Evolutionary conservation across 2,797 vertebrate species (phyloP).

Genomic region (Somateria mollissima): DNA sequence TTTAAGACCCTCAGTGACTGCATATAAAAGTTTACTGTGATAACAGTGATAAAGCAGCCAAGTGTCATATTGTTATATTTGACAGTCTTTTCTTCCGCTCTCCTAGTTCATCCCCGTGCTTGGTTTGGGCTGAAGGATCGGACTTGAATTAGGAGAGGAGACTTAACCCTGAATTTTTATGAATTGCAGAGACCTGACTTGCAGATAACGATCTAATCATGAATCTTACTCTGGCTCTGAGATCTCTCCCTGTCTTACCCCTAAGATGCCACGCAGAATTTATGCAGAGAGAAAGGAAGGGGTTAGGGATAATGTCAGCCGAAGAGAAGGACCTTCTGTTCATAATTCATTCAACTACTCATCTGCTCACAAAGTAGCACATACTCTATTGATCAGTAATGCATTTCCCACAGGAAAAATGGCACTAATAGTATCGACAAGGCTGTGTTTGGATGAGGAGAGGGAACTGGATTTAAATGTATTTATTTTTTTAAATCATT

Average conservation of each 20-base stretch:
- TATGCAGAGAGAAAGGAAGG: neutral
- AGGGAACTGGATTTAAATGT: neutral
- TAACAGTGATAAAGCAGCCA: conserved; percentile 36
- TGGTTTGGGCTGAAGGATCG: neutral
- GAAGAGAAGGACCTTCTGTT: neutral
- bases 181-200: neutral
- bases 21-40: conserved; percentile 48
- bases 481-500: neutral
- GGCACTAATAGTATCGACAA: neutral
- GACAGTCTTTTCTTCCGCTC: conserved; percentile 6
- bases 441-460: neutral
- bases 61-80: conserved; percentile 55
- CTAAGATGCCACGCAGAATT: neutral
- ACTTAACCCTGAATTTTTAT: neutral
- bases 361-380: neutral
- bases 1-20: conserved; percentile 60
- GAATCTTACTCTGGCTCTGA: neutral
- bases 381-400: neutral
- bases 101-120: neutral
- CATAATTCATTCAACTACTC: neutral
- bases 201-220: conserved; percentile 14
- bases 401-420: neutral
- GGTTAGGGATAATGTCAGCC: neutral
- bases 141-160: conserved; percentile 2
- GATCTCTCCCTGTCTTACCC: neutral